Evolutionary conservation across 1,140 invertebrate genomes (phyloP).

Genomic region (Pseudomyrmex dendroicus): DNA sequence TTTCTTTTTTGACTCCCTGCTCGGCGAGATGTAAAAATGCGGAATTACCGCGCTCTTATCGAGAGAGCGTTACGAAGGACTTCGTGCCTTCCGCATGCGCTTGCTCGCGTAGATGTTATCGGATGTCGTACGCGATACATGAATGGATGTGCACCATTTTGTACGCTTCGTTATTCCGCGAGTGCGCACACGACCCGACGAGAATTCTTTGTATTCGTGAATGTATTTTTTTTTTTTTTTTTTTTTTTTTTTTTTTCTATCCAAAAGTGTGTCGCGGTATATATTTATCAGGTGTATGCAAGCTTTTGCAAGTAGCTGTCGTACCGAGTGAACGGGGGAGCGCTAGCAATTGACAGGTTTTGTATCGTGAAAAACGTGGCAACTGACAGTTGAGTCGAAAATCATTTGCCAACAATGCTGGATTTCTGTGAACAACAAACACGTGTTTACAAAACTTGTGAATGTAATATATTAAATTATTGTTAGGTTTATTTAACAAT

Average conservation of each 20-base stretch:
- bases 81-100: slow-evolving; percentile 37
- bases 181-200: slow-evolving; percentile 24
- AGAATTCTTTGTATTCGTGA: slow-evolving; percentile 15
- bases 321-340: slow-evolving; percentile 33
- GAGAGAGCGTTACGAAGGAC: slow-evolving; percentile 28
- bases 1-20: not conserved
- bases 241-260: slow-evolving; percentile 28
- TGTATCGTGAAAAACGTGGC: slow-evolving; percentile 44
- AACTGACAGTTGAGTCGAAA: slow-evolving; percentile 43
- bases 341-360: slow-evolving; percentile 42
- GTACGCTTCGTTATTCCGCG: slow-evolving; percentile 47
- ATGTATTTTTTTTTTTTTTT: no score
- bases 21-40: slow-evolving; percentile 45
- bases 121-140: slow-evolving; percentile 46
- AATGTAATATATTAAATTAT: no score
- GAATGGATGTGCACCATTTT: slow-evolving; percentile 34
- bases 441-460: no score
- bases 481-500: no score
- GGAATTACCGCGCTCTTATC: slow-evolving; percentile 46
- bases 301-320: slow-evolving; percentile 57
- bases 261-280: slow-evolving; percentile 53
- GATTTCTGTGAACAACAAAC: no score
- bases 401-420: slow-evolving; percentile 27
- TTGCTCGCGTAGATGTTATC: slow-evolving; percentile 52
- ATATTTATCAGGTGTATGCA: slow-evolving; percentile 48